phyloP scores from a whole-genome alignment of 2,888 invertebrate species.

The Tiliacea aurago region DNA sequence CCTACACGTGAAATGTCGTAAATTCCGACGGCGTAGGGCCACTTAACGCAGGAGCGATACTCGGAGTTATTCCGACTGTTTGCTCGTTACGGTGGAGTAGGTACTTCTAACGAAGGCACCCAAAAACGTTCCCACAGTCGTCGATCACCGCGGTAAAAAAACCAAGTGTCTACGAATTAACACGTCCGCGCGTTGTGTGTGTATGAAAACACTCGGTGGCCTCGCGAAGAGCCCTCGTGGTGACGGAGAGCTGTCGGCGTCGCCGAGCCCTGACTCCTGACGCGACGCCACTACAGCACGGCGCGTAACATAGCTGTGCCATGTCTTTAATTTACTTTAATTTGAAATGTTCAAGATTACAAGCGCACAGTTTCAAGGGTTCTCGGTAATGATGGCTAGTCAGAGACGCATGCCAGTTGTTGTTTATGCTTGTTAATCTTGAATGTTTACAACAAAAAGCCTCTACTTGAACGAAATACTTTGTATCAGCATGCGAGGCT shows the following conservation, averaged over 20 bases:
- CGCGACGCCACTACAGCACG: conserved; percentile 76
- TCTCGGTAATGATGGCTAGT: conserved; percentile 77
- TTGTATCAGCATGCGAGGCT: conserved; percentile 56
- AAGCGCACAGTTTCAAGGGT: conserved; percentile 73
- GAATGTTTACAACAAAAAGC: conserved; percentile 65
- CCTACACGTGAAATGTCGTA: conserved; percentile 83
- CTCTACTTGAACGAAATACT: conserved; percentile 66
- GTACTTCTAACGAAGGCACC: conserved; percentile 89
- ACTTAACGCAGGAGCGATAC: conserved; percentile 88
- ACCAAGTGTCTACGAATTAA: conserved; percentile 90
- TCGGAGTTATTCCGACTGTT: conserved; percentile 86
- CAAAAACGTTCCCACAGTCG: conserved; percentile 90
- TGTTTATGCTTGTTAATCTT: conserved; percentile 75
- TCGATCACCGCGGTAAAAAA: conserved; percentile 89
- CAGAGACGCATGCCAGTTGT: conserved; percentile 69
- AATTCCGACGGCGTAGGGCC: conserved; percentile 83
- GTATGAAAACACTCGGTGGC: conserved; percentile 89
- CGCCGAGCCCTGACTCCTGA: conserved; percentile 62
- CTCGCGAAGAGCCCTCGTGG: conserved; percentile 85
- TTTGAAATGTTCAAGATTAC: conserved; percentile 77
- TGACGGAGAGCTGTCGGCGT: conserved; percentile 86
- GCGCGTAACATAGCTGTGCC: conserved; percentile 85
- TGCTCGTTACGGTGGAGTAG: conserved; percentile 88
- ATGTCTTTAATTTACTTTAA: conserved; percentile 87
- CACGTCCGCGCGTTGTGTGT: conserved; percentile 89